Evolutionary conservation across 2,888 invertebrate species (phyloP), one percentile per base, ranked within the genome.

Genomic region (Cephus nigrinus): DNA sequence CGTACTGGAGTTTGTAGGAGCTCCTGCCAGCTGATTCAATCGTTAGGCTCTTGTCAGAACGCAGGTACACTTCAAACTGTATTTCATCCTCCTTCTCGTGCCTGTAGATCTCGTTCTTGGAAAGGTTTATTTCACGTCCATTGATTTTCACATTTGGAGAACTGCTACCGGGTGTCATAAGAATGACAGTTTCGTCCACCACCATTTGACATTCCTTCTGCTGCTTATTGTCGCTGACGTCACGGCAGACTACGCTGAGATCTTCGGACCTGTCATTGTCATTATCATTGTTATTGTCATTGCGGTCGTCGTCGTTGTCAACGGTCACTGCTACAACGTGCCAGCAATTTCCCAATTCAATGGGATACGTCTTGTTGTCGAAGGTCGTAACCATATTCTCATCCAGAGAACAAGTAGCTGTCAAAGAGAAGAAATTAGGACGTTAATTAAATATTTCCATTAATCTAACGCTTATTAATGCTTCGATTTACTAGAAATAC

Each of bases 381-480:
- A 96, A 96, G 1, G 96, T 95, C 82, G 91, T 93, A 75, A 94
- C 92, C 76, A 91, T 91, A 75, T 91, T 92, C 55, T 93, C 91
- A 82, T 95, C 95, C 72, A 96, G 89, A 5, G 93, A 92, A 86
- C 96, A 96, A 84, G 92, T 92, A 74, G 93, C 95, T 95, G 90
- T 79, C 90, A 91, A 80, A 40, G 77, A 69, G 40, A 77, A 74
- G 3, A 55, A 75, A 40, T 30, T 3, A 2, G n/a, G 15, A 73
- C 0, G 23, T 4, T 32, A 4, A 55, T 55, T 55, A 55, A 23
- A 55, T 9, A 23, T 55, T 55, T 0, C 9, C 23, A 23, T 23
- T 9, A 55, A 23, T 55, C 55, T 9, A 55, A 23, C 9, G 23
- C 23, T 55, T 55, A 9, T 9, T 55, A 23, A 23, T 23, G 23